Evolutionary conservation across 1,140 invertebrate genomes (phyloP).

Genomic region (Uloborus diversus): DNA sequence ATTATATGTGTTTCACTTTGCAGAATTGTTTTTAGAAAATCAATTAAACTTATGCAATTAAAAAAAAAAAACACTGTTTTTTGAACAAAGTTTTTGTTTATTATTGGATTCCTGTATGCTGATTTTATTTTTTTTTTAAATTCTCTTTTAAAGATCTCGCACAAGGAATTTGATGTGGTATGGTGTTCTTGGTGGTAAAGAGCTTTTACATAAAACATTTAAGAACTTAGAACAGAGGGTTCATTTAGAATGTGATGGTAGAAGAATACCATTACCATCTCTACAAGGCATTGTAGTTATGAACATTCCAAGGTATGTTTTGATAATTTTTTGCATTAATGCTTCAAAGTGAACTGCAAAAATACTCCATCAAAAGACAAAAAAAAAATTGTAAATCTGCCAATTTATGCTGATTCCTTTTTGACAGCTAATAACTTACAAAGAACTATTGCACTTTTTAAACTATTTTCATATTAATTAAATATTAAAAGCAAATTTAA

Average conservation of each 20-base stretch:
- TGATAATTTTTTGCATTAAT: not conserved
- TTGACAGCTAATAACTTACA: too few relatives aligned
- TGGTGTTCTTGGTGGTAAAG: constrained; percentile 92
- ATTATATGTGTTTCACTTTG: too few relatives aligned
- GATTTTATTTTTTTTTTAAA: too few relatives aligned
- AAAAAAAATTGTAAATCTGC: not conserved
- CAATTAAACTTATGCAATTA: too few relatives aligned
- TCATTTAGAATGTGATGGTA: constrained; percentile 90
- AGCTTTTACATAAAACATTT: constrained; percentile 83
- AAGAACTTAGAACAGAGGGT: constrained; percentile 96
- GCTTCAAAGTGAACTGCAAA: not conserved
- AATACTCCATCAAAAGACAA: not conserved
- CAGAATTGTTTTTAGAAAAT: too few relatives aligned
- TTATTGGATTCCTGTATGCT: too few relatives aligned
- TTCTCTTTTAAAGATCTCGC: constrained; percentile 69
- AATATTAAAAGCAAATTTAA: too few relatives aligned
- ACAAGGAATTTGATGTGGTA: constrained; percentile 98
- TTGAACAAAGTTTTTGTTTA: too few relatives aligned
- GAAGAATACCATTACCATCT: constrained; percentile 88
- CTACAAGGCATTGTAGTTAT: constrained; percentile 96
- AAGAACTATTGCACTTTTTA: too few relatives aligned
- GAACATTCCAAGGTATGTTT: constrained; percentile 86
- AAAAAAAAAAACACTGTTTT: too few relatives aligned
- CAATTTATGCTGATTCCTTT: too few relatives aligned
- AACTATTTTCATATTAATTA: too few relatives aligned